A percentile compares a stretch with the other conserved stretches of the same genome.
phyloP scores from a whole-genome alignment of 2,888 invertebrate species.

The Dynastes hyllus region DNA sequence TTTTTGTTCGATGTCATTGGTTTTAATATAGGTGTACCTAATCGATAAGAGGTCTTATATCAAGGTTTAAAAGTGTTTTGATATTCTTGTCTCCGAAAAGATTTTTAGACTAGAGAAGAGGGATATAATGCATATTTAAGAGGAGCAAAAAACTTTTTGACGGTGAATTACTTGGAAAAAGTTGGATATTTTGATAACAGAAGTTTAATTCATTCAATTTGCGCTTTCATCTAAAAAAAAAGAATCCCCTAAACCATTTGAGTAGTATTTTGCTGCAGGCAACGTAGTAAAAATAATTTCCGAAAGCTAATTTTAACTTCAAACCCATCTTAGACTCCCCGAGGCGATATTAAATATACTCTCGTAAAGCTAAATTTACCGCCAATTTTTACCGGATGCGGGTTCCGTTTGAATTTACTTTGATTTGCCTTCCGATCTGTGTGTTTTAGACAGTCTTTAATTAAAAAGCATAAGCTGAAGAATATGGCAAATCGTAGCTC shows the following conservation, averaged over 20 bases:
- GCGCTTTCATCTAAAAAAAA: neutral
- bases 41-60: no score
- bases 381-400: neutral
- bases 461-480: conserved; percentile 23
- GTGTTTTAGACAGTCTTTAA: conserved; percentile 33
- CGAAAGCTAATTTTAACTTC: neutral
- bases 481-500: conserved; percentile 31
- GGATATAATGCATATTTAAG: no score
- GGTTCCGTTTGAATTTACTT: neutral
- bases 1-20: conserved; percentile 8
- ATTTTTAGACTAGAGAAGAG: no score
- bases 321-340: neutral
- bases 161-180: neutral
- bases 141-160: neutral
- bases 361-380: conserved; percentile 9
- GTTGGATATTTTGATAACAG: neutral
- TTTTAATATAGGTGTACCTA: neutral
- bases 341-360: conserved; percentile 9
- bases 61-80: no score
- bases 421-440: conserved; percentile 10
- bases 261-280: neutral
- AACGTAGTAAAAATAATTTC: neutral
- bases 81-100: no score
- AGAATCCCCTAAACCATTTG: neutral
- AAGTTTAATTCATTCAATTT: neutral